Percentiles rank a stretch among this genome's conserved stretches.
Conservation (phyloP, 2,888 invertebrate genomes). For the Dioctria linearis region DNA sequence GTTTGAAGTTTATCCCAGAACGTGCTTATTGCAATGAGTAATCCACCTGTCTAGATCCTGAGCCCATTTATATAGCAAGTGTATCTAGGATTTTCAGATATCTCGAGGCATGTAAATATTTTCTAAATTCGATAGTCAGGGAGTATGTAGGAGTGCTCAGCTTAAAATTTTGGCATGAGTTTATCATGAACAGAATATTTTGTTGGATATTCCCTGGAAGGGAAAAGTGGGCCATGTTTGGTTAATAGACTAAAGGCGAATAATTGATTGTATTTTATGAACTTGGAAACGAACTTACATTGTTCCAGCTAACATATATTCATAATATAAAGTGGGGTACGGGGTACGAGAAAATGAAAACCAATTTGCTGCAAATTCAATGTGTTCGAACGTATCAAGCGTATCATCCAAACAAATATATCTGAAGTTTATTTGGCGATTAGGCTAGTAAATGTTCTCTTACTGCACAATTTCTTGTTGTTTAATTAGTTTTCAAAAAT, state of each 20-base stretch:
- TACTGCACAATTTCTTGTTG: too few relatives aligned
- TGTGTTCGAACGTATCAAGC: too few relatives aligned
- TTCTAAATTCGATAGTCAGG: slow-evolving; percentile 8
- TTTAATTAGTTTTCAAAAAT: too few relatives aligned
- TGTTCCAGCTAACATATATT: too few relatives aligned
- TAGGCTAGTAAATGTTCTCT: too few relatives aligned
- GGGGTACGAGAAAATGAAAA: too few relatives aligned
- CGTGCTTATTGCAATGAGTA: slow-evolving; percentile 53
- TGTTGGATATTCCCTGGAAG: not conserved
- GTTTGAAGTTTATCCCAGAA: slow-evolving; percentile 48
- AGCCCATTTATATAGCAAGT: slow-evolving; percentile 12
- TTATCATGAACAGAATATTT: slow-evolving; percentile 1
- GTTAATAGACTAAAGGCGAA: slow-evolving; percentile 35
- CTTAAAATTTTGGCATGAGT: slow-evolving; percentile 29
- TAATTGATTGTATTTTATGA: slow-evolving; percentile 9
- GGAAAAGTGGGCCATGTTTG: not conserved
- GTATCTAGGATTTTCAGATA: slow-evolving; percentile 46
- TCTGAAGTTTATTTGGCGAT: too few relatives aligned
- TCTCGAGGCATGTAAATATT: slow-evolving; percentile 39
- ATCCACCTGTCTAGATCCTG: slow-evolving; percentile 48
- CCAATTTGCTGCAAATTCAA: too few relatives aligned
- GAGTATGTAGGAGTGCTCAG: not conserved
- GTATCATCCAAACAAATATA: too few relatives aligned
- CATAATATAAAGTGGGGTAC: too few relatives aligned
- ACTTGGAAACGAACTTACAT: not conserved